These are phyloP conservation scores for Diploptera punctata DNA, from an alignment of 2,888 invertebrate genomes.

Conservation along the genomic window DNA sequence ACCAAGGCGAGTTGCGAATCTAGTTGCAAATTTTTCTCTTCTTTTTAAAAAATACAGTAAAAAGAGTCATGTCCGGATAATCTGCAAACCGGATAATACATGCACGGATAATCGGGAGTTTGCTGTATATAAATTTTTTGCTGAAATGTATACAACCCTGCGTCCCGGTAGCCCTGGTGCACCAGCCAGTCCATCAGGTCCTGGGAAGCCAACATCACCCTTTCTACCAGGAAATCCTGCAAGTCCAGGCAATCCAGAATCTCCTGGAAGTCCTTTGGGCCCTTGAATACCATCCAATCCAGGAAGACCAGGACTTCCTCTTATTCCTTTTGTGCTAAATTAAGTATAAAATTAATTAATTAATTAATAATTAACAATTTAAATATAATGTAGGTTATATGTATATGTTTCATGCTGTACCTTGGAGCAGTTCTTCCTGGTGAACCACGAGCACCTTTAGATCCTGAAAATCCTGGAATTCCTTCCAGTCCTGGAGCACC, in stretches of 20 bases:
- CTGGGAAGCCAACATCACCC: slow-evolving; percentile 54
- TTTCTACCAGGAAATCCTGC: slow-evolving; percentile 50
- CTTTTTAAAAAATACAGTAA: too few species aligned
- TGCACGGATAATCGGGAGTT: too few species aligned
- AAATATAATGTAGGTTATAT: too few species aligned
- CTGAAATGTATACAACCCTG: too few species aligned
- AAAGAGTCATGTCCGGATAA: too few species aligned
- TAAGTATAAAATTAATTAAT: neutral
- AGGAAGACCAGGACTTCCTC: slow-evolving; percentile 60
- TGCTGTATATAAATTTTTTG: too few species aligned
- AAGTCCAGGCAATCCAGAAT: slow-evolving; percentile 51
- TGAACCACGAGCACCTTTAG: slow-evolving; percentile 67
- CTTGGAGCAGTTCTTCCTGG: slow-evolving; percentile 64
- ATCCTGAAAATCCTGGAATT: slow-evolving; percentile 63
- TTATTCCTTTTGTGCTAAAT: slow-evolving; percentile 55
- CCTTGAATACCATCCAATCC: slow-evolving; percentile 53
- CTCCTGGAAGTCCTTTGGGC: slow-evolving; percentile 56
- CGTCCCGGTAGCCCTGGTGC: slow-evolving; percentile 47
- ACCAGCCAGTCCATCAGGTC: slow-evolving; percentile 65
- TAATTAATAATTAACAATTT: too few species aligned
- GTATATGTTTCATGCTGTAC: slow-evolving; percentile 26
- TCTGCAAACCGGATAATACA: too few species aligned
- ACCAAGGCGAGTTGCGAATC: too few species aligned
- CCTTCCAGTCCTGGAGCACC: slow-evolving; percentile 71
- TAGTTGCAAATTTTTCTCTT: too few species aligned